These are phyloP conservation scores for Papilio protenor DNA, from an alignment of 2,888 invertebrate genomes.

Conservation along the genomic window DNA sequence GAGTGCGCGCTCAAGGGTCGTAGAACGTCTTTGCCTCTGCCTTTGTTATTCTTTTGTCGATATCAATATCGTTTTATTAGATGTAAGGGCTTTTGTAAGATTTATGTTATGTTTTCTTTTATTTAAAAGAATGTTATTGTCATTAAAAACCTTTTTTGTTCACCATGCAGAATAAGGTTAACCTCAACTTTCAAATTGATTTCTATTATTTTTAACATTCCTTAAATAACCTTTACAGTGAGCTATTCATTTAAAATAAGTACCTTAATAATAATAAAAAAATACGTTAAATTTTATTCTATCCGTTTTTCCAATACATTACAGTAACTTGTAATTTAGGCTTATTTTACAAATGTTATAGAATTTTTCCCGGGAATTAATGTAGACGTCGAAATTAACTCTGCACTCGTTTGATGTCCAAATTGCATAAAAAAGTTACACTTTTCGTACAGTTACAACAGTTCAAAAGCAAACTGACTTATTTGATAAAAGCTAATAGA, in stretches of 20 bases:
- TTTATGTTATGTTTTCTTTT: slow-evolving; percentile 16
- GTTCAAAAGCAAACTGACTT: slow-evolving; percentile 38
- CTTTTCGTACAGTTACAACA: slow-evolving; percentile 18
- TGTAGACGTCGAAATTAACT: slow-evolving; percentile 24
- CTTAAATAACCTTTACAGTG: background rate
- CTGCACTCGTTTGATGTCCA: slow-evolving; percentile 21
- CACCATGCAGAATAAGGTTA: background rate
- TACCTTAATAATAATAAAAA: background rate
- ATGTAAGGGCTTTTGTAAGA: slow-evolving; percentile 17
- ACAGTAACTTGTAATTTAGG: background rate
- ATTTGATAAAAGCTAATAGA: slow-evolving; percentile 51
- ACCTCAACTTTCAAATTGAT: background rate
- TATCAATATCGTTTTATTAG: slow-evolving; percentile 34
- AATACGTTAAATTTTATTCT: background rate
- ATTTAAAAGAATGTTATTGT: background rate
- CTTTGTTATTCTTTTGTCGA: slow-evolving; percentile 29
- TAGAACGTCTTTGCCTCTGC: slow-evolving; percentile 25
- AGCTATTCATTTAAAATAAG: background rate
- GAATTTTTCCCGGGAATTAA: background rate
- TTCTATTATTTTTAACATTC: background rate
- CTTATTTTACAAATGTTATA: background rate
- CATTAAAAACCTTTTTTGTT: background rate
- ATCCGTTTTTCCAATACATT: background rate
- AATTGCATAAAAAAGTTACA: slow-evolving; percentile 20
- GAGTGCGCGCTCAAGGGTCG: slow-evolving; percentile 32